Evolutionary conservation across 2,113 vertebrate genomes (phyloP).

Genomic region (Callionymus lyra): DNA sequence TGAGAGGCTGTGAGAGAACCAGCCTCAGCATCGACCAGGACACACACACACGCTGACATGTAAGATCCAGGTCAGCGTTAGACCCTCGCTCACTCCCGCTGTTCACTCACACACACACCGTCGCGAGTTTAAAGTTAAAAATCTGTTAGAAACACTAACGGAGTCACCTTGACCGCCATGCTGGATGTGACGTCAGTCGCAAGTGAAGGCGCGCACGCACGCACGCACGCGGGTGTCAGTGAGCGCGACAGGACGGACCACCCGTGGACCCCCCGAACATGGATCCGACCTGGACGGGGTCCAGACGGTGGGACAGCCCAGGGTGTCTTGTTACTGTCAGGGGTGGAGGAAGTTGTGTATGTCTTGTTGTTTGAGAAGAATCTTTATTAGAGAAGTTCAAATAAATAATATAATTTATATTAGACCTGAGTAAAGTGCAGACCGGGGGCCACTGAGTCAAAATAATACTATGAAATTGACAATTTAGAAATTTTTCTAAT

Average conservation of each 20-base stretch:
- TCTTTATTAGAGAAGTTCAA: too few relatives aligned
- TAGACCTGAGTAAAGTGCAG: too few relatives aligned
- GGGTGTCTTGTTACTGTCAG: too few relatives aligned
- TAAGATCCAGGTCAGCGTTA: too few relatives aligned
- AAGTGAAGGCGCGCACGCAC: conserved; percentile 69
- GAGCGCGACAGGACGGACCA: not conserved
- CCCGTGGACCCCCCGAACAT: too few relatives aligned
- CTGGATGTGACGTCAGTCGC: conserved; percentile 76
- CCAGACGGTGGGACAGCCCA: too few relatives aligned
- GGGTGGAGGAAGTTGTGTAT: too few relatives aligned
- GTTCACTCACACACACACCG: conserved; percentile 8
- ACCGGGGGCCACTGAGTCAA: too few relatives aligned
- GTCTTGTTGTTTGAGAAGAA: too few relatives aligned
- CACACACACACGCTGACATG: conserved; percentile 1
- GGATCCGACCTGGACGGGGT: too few relatives aligned
- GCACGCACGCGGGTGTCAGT: conserved; percentile 62
- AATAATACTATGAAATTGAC: not conserved
- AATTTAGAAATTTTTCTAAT: not conserved
- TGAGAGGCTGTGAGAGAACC: conserved; percentile 1
- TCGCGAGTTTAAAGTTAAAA: conserved; percentile 30
- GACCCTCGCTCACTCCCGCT: not conserved
- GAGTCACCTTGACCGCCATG: conserved; percentile 99
- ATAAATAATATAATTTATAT: too few relatives aligned
- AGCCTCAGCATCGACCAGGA: conserved; percentile 8
- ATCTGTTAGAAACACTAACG: conserved; percentile 60